Percentiles rank a stretch among this genome's conserved stretches.
Evolutionary conservation across 1,140 invertebrate species (phyloP).

Genomic region (Anastrepha obliqua): DNA sequence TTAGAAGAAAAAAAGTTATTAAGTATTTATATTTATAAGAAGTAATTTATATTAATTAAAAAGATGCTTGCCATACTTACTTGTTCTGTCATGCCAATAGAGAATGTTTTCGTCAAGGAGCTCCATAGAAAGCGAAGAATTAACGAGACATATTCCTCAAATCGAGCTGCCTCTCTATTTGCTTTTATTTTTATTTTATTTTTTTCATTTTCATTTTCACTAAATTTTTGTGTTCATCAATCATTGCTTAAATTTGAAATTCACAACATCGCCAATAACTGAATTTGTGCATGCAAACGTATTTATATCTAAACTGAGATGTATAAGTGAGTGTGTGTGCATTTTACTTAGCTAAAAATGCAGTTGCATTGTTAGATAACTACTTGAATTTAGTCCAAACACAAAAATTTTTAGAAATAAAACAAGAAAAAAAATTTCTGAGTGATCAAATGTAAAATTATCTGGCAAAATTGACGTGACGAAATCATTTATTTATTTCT

Average conservation of each 20-base stretch:
- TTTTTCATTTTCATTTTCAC: not conserved
- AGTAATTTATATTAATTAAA: no score
- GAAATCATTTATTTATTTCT: not conserved
- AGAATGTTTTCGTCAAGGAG: no score
- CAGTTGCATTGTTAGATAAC: not conserved
- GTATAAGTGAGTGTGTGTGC: not conserved
- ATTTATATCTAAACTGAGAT: not conserved
- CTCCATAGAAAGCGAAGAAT: no score
- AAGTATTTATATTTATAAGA: no score
- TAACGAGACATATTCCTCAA: no score
- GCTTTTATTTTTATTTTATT: no score
- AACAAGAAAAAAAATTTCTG: not conserved
- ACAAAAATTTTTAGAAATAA: not conserved
- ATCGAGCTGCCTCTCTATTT: no score
- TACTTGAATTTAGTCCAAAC: not conserved
- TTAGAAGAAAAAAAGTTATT: no score
- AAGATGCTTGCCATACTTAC: no score
- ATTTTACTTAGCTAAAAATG: not conserved
- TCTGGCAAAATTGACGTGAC: constrained; percentile 5
- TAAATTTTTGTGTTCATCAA: not conserved
- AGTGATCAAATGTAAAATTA: not conserved
- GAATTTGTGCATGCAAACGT: not conserved
- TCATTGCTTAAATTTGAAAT: not conserved
- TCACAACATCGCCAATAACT: not conserved
- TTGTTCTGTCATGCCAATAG: no score